phyloP scores from a whole-genome alignment of 2,113 vertebrate genomes.

The Marmota flaviventris region DNA sequence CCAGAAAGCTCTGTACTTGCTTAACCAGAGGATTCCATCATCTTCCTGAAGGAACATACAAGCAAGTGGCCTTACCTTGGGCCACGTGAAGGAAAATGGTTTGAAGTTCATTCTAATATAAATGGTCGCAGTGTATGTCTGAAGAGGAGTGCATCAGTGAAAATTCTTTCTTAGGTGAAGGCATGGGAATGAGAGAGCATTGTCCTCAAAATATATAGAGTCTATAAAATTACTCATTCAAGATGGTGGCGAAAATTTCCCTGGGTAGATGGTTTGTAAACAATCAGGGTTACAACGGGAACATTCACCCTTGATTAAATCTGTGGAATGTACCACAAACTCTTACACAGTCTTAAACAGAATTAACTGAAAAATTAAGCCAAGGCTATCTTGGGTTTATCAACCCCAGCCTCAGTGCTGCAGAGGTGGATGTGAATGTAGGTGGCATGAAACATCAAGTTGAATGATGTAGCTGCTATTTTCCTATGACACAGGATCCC shows the following conservation, averaged over 20 bases:
- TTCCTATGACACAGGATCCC: background rate
- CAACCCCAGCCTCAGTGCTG: background rate
- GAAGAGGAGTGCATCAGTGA: background rate
- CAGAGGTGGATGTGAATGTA: background rate
- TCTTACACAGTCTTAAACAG: background rate
- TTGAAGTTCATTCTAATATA: background rate
- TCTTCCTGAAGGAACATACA: background rate
- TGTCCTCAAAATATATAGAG: background rate
- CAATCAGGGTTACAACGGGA: background rate
- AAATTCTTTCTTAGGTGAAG: background rate
- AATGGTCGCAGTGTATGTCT: background rate
- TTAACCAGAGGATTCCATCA: background rate
- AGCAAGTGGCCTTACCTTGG: background rate
- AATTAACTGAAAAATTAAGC: background rate
- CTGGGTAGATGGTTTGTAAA: conserved; percentile 9
- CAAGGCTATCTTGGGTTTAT: background rate
- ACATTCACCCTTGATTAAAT: background rate
- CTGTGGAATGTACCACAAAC: background rate
- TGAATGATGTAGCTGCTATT: background rate
- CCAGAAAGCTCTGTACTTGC: background rate
- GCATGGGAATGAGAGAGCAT: background rate
- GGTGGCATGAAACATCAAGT: no score
- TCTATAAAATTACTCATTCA: background rate
- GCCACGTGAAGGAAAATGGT: background rate
- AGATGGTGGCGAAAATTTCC: background rate